A percentile compares a stretch with the other conserved stretches of the same genome.
These are phyloP conservation scores for Tinea semifulvella DNA, from an alignment of 2,888 invertebrate genomes.

Conservation along the genomic window DNA sequence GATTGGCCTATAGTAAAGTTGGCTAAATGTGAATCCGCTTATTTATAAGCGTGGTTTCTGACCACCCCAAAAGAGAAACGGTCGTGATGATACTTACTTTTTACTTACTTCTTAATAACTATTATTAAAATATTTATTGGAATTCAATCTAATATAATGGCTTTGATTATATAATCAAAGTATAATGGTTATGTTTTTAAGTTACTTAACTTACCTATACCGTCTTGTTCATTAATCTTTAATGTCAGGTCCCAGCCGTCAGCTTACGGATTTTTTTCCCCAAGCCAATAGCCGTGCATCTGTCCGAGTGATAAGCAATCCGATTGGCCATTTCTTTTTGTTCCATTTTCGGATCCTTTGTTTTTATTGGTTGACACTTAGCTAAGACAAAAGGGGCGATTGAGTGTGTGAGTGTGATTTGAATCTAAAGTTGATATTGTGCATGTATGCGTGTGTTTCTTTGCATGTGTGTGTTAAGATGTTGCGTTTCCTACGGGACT, in stretches of 20 bases:
- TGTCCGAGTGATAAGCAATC: slow-evolving; percentile 58
- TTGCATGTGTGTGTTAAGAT: slow-evolving; percentile 57
- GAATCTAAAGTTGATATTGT: slow-evolving; percentile 25
- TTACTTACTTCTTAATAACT: too few relatives aligned
- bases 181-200: too few relatives aligned
- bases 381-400: slow-evolving; percentile 65
- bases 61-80: too few relatives aligned
- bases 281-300: slow-evolving; percentile 65
- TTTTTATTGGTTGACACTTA: slow-evolving; percentile 69
- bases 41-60: too few relatives aligned
- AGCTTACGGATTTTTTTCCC: slow-evolving; percentile 60
- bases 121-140: too few relatives aligned
- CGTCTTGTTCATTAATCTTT: slow-evolving; percentile 43
- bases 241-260: slow-evolving; percentile 56
- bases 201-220: neutral
- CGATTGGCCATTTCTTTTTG: slow-evolving; percentile 64
- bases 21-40: too few relatives aligned
- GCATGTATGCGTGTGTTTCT: slow-evolving; percentile 34
- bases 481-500: slow-evolving; percentile 40
- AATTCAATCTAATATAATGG: too few relatives aligned
- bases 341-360: slow-evolving; percentile 66
- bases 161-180: too few relatives aligned
- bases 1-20: too few relatives aligned
- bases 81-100: too few relatives aligned
- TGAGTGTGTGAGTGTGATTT: slow-evolving; percentile 48